Evolutionary conservation across 1,140 invertebrate species (phyloP), one percentile per base, ranked within the genome.

Genomic region (Brachionus sp.): DNA sequence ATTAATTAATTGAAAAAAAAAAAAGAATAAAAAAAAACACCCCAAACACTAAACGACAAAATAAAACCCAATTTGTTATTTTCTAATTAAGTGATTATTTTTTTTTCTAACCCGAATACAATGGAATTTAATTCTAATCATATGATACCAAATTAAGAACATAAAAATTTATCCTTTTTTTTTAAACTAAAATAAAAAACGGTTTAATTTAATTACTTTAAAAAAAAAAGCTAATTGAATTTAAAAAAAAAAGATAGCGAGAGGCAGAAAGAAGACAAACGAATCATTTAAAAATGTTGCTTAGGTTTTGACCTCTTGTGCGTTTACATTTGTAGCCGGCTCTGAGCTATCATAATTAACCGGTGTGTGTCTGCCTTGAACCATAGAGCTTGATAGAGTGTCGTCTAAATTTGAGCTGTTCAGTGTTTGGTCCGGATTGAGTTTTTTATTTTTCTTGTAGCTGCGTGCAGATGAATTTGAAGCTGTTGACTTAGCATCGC

Each of bases 191-290:
- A 64, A 64, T 53, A 53, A 70, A 70, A 70, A 70, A 70, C 66
- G 66, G 66, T 70, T 70, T 70, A 70, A 70, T 70, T 70, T 70
- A 70, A 70, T 70, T 70, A 13, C 29, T 66, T 66, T 16, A 19
- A 53, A 53, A 53, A 53, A 53, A n/a, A 53, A 5, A 53, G 46
- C 46, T 53, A 53, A 53, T 16, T 53, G 12, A 53, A 53, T 29
- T 29, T 53, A 53, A 53, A 53, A 25, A 53, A 19, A 23, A 53
- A 23, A 53, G 19, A 53, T 23, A 53, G 19, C 16, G 19, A 53
- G 50, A 53, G 50, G 16, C 7, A 66, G n/a, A 66, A 35, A 66
- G 62, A 33, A 66, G 50, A 53, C 50, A 42, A 6, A 13, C 12
- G 39, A 42, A 13, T 42, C 7, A 42, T 42, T 42, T n/a, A 46